Conservation (phyloP, 2,797 vertebrate species). For the Picus viridis region DNA sequence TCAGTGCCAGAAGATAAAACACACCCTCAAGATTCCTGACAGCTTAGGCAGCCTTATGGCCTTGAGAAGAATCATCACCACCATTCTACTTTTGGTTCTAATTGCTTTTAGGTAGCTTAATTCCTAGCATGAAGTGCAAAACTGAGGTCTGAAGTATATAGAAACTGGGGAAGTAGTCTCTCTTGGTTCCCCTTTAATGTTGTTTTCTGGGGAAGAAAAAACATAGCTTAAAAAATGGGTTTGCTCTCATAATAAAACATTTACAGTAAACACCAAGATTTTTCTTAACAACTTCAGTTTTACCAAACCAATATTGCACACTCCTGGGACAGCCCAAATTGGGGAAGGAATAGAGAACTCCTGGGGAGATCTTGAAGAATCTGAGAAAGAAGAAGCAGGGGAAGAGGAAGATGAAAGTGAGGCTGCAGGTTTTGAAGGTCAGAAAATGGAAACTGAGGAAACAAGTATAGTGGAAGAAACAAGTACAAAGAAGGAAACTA, state of each 20-base stretch:
- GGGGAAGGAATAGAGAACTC: slow-evolving; percentile 87
- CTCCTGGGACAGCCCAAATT: slow-evolving; percentile 89
- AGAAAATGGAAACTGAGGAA: slow-evolving; percentile 60
- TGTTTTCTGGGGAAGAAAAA: not conserved
- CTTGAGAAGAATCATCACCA: not conserved
- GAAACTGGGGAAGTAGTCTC: not conserved
- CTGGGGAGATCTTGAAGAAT: slow-evolving; percentile 88
- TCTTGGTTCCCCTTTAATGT: not conserved
- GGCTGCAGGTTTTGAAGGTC: slow-evolving; percentile 38
- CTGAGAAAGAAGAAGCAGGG: slow-evolving; percentile 73
- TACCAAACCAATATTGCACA: slow-evolving; percentile 80
- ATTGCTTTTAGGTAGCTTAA: not conserved
- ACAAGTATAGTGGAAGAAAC: not conserved
- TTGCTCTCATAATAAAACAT: not conserved
- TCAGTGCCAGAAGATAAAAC: not conserved
- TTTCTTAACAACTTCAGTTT: slow-evolving; percentile 84
- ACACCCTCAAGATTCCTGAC: not conserved
- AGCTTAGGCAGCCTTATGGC: not conserved
- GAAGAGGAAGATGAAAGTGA: slow-evolving; percentile 72
- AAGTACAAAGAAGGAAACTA: not conserved
- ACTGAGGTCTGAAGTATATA: not conserved
- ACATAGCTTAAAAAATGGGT: not conserved
- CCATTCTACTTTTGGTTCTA: not conserved
- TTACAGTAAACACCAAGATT: not conserved
- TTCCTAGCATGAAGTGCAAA: not conserved